Evolutionary conservation across 2,888 invertebrate genomes (phyloP).

Genomic region (Pseudolycoriella hygida): DNA sequence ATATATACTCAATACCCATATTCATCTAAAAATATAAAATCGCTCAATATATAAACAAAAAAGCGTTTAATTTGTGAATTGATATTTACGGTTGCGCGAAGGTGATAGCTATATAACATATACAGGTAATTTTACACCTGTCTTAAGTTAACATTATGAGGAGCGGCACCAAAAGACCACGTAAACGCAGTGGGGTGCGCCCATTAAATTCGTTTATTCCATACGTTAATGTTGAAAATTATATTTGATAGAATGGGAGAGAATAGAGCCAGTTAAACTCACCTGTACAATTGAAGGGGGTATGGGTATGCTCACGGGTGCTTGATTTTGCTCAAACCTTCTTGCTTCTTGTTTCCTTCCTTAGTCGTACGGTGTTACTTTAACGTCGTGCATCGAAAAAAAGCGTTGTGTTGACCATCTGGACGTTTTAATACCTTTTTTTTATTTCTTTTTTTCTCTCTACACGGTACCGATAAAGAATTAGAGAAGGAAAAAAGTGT

Average conservation of each 20-base stretch:
- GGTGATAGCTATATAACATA: constrained; percentile 1
- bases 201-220: constrained; percentile 5
- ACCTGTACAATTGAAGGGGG: constrained; percentile 8
- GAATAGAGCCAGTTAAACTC: constrained; percentile 2
- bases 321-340: constrained; percentile 13
- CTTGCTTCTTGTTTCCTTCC: constrained; percentile 16
- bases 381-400: constrained; percentile 16
- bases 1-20: no score
- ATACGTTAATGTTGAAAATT: background rate
- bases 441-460: background rate
- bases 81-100: background rate
- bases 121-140: constrained; percentile 4
- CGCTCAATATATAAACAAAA: no score
- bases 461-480: no score
- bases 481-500: no score
- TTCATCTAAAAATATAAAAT: no score
- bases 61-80: no score
- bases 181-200: constrained; percentile 11
- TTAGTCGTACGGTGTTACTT: constrained; percentile 15
- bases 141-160: constrained; percentile 1
- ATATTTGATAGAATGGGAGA: constrained; percentile 5
- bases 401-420: constrained; percentile 1
- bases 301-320: constrained; percentile 13
- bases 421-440: background rate
- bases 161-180: constrained; percentile 6